Percentiles rank a stretch among this genome's conserved stretches.
Conservation (phyloP, 2,888 invertebrate genomes). For the Drosophila mulleri region DNA sequence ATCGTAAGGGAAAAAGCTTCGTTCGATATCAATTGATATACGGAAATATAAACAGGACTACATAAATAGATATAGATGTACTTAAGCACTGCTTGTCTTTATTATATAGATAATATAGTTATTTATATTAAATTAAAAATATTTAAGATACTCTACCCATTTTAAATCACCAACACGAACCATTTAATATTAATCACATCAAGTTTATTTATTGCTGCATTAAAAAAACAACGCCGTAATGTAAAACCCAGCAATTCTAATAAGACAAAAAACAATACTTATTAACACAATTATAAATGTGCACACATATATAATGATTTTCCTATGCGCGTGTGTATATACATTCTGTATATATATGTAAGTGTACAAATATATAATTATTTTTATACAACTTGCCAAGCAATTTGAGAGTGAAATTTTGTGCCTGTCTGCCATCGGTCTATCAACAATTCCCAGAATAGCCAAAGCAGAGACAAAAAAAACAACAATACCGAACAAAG, state of each 20-base stretch:
- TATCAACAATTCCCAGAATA: conserved; percentile 42
- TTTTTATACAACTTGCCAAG: conserved; percentile 23
- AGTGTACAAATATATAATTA: conserved; percentile 9
- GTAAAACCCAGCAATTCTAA: background rate
- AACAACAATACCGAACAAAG: conserved; percentile 1
- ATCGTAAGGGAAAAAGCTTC: background rate
- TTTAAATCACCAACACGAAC: background rate
- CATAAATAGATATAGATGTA: too few species aligned
- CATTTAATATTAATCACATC: background rate
- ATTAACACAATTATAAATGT: background rate
- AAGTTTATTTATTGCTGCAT: background rate
- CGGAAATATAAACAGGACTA: too few species aligned
- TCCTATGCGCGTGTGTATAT: background rate
- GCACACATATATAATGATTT: conserved; percentile 4
- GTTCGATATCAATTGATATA: too few species aligned
- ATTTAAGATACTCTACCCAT: background rate
- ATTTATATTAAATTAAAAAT: too few species aligned
- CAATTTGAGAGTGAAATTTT: conserved; percentile 11
- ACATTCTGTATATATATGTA: background rate
- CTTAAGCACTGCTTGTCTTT: background rate
- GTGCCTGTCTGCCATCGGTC: conserved; percentile 20
- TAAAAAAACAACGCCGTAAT: background rate
- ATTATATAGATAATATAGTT: background rate
- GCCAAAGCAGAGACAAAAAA: conserved; percentile 18
- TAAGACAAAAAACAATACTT: background rate